Evolutionary conservation across 2,113 vertebrate genomes (phyloP), one percentile per base, ranked within the genome.

Genomic region (Hemibates koningsi): DNA sequence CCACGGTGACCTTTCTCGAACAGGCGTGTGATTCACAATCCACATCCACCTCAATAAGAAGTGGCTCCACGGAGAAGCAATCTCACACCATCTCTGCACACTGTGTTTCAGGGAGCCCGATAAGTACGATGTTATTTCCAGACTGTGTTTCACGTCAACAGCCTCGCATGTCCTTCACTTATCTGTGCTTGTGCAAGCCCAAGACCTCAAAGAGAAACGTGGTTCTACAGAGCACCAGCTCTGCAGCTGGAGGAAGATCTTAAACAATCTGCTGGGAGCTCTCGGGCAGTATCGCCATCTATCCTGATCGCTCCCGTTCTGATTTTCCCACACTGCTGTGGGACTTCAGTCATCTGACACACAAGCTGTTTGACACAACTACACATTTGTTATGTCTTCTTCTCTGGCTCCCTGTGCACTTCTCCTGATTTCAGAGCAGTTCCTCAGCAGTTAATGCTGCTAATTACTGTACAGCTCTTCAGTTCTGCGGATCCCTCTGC

Each of bases 391-490:
- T 48, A 21, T 50, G 13, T 86, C n/a, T 85, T 48, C 57, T 80
- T 50, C 57, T 82, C 34, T 19, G 34, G 81, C 53, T 88, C 48
- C 82, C 43, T 0, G 24, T 85, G 32, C 73, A 84, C 73, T 80
- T 81, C 32, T 68, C 27, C 59, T 83, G 53, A 68, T 88, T 83
- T 91, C 73, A 83, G 86, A 90, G 78, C 56, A 81, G 76, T 90
- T 78, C 71, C 27, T 78, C 71, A 50, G 71, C 43, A 93, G 91
- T 93, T 89, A 92, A 90, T 71, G 82, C 38, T 59, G 17, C 86
- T 95, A 95, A 96, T 94, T 93, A 94, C 85, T 14, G 52, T 24
- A 38, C 63, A 87, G 79, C 88, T 93, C 71, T 36, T 89, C 73
- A 87, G 27, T 32, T 85, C 68, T 52, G 21, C 45, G 6, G 56